Conservation (phyloP, 2,113 vertebrate genomes). For the Rhea americana region DNA sequence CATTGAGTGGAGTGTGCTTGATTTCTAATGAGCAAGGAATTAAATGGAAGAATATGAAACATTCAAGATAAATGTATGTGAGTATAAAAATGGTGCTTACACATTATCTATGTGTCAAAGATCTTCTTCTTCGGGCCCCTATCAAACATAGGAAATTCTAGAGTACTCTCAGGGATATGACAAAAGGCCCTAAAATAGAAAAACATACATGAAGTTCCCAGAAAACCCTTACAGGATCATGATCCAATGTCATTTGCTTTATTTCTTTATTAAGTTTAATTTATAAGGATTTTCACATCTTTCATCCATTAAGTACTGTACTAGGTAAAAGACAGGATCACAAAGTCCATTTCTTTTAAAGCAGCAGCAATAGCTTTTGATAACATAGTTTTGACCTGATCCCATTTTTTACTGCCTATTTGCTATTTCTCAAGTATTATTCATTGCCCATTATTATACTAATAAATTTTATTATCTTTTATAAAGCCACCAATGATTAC, state of each 20-base stretch:
- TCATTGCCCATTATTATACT: slow-evolving; percentile 62
- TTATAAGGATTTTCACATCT: background rate
- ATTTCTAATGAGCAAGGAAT: background rate
- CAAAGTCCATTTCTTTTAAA: background rate
- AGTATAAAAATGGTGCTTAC: background rate
- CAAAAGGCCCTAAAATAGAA: background rate
- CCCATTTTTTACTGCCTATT: slow-evolving; percentile 33
- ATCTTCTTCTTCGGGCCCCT: background rate
- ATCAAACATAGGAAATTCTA: background rate
- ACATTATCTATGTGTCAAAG: background rate
- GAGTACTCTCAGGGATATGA: background rate
- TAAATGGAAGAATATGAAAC: background rate
- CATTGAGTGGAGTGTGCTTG: background rate
- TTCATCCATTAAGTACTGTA: background rate
- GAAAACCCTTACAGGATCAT: background rate
- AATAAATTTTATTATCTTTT: slow-evolving; percentile 75
- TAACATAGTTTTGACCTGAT: slow-evolving; percentile 50
- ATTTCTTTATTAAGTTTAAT: background rate
- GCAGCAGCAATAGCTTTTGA: background rate
- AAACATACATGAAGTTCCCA: background rate
- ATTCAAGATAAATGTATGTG: background rate
- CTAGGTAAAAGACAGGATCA: background rate
- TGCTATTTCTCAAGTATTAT: slow-evolving; percentile 50
- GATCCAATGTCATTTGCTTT: background rate
- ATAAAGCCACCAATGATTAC: slow-evolving; percentile 46